phyloP scores from a whole-genome alignment of 2,888 invertebrate species.

The Plusia festucae region DNA sequence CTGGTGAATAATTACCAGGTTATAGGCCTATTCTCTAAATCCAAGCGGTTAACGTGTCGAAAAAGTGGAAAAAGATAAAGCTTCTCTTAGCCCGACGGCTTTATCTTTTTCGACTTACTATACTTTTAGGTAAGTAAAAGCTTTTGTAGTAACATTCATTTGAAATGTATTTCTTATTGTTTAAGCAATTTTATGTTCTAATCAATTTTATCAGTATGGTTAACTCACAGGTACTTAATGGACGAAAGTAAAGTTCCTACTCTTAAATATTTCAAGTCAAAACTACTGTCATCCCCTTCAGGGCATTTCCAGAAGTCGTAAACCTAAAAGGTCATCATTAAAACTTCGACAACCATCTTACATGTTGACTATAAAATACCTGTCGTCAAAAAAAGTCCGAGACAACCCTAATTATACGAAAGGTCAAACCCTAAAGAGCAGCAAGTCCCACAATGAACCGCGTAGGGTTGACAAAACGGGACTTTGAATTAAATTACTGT shows the following conservation, averaged over 20 bases:
- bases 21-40: too few relatives aligned
- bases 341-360: slow-evolving; percentile 17
- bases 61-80: too few relatives aligned
- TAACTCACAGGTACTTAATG: too few relatives aligned
- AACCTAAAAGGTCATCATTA: not conserved
- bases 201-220: too few relatives aligned
- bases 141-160: too few relatives aligned
- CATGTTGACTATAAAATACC: slow-evolving; percentile 22
- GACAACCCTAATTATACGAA: slow-evolving; percentile 37
- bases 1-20: not conserved
- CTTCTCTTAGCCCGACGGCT: too few relatives aligned
- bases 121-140: too few relatives aligned
- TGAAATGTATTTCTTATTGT: too few relatives aligned
- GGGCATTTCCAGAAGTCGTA: not conserved
- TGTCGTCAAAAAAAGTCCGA: slow-evolving; percentile 28
- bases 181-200: too few relatives aligned
- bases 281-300: not conserved
- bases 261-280: not conserved
- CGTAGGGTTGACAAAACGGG: slow-evolving; percentile 52
- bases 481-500: slow-evolving; percentile 62
- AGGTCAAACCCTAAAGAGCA: slow-evolving; percentile 34
- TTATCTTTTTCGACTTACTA: too few relatives aligned
- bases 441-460: slow-evolving; percentile 36
- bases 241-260: not conserved
- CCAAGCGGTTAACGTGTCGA: too few relatives aligned